These are phyloP conservation scores for Podarcis cretensis DNA, from an alignment of 2,113 vertebrate genomes.

Conservation along the genomic window DNA sequence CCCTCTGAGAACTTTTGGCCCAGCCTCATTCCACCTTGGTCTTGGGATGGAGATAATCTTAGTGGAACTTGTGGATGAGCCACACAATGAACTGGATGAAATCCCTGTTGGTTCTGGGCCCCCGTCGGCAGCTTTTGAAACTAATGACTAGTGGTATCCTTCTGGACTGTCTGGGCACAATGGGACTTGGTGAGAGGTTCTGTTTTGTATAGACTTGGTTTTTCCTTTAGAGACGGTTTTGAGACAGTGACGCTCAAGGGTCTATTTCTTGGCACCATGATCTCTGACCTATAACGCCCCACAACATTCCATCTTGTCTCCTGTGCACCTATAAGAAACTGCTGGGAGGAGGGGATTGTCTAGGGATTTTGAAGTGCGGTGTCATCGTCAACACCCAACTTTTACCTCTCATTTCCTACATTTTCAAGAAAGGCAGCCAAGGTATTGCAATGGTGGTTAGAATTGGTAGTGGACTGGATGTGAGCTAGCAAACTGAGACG, in stretches of 20 bases:
- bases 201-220: not conserved
- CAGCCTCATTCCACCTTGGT: no score
- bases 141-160: not conserved
- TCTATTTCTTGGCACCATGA: not conserved
- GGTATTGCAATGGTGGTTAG: no score
- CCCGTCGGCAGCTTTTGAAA: not conserved
- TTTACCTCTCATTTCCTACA: not conserved
- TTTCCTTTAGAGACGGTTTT: not conserved
- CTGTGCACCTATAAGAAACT: not conserved
- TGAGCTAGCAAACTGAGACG: not conserved
- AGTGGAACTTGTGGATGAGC: not conserved
- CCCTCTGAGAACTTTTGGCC: no score
- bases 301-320: not conserved
- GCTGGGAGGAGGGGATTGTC: not conserved
- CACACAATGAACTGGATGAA: not conserved
- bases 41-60: no score
- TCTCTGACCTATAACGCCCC: not conserved
- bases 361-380: not conserved
- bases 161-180: not conserved
- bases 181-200: not conserved
- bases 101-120: not conserved
- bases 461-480: not conserved
- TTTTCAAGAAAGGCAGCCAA: not conserved
- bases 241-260: not conserved
- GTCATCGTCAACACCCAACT: not conserved